phyloP scores from a whole-genome alignment of 2,113 vertebrate species.

The Lampris megalopsis region DNA sequence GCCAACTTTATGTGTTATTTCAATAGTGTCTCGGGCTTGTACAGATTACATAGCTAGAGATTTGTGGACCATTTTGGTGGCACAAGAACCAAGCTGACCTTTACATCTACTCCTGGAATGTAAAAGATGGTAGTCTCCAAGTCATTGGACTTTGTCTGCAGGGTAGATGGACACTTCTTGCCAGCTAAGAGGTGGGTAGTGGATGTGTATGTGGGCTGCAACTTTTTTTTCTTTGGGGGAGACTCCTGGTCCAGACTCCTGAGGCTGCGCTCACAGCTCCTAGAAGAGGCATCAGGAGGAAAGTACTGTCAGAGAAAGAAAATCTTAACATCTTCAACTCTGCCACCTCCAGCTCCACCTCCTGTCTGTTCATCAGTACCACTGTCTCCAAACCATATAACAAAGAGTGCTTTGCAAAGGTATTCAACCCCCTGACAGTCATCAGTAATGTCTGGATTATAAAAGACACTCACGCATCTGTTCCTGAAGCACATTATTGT shows the following conservation, averaged over 20 bases:
- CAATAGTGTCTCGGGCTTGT: too few species aligned
- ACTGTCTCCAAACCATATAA: too few species aligned
- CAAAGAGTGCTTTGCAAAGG: too few species aligned
- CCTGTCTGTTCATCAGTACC: too few species aligned
- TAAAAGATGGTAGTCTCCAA: constrained; percentile 98
- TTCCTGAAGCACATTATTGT: too few species aligned
- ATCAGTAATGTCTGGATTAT: too few species aligned
- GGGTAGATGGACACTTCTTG: constrained; percentile 93
- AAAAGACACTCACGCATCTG: too few species aligned
- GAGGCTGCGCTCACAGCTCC: constrained; percentile 93
- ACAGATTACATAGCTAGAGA: too few species aligned
- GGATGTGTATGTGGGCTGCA: constrained; percentile 91
- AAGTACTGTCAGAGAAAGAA: neutral
- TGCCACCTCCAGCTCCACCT: too few species aligned
- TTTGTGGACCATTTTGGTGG: neutral
- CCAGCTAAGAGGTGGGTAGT: constrained; percentile 91
- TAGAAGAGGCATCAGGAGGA: constrained; percentile 57
- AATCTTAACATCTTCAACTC: neutral
- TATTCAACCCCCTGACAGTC: too few species aligned
- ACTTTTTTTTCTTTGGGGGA: constrained; percentile 96
- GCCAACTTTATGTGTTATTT: too few species aligned
- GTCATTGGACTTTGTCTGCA: constrained; percentile 94
- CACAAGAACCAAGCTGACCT: constrained; percentile 81
- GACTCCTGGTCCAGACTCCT: constrained; percentile 96
- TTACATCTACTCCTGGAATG: constrained; percentile 98